Conservation (phyloP, 2,797 vertebrate species). For the Decapterus maruadsi region DNA sequence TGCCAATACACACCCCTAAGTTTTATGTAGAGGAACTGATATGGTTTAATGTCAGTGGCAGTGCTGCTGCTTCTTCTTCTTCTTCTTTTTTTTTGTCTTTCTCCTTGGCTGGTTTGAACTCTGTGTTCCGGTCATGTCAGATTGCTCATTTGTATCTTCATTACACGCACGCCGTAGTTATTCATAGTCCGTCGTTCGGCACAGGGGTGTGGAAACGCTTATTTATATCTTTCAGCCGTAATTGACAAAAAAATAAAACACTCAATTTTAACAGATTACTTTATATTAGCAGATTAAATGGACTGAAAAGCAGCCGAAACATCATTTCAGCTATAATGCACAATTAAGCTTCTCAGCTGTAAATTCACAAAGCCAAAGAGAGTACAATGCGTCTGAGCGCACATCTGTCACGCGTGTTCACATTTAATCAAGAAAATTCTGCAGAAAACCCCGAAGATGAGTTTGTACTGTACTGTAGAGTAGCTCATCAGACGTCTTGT, state of each 20-base stretch:
- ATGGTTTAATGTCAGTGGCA: constrained; percentile 35
- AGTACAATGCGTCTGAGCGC: constrained; percentile 7
- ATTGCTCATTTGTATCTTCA: constrained; percentile 46
- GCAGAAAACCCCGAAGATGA: neutral
- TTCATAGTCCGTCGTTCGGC: constrained; percentile 27
- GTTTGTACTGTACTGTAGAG: neutral
- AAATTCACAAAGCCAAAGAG: constrained; percentile 37
- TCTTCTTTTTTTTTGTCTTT: neutral
- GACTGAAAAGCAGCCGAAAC: constrained; percentile 42
- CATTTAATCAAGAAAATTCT: constrained; percentile 27
- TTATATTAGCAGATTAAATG: constrained; percentile 49
- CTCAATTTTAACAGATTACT: constrained; percentile 10
- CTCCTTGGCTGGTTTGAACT: constrained; percentile 42
- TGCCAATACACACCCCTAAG: too few species aligned
- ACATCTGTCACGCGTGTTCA: constrained; percentile 20
- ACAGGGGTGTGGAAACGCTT: constrained; percentile 7
- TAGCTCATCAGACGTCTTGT: neutral
- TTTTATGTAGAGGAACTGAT: constrained; percentile 53
- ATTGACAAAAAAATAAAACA: constrained; percentile 21
- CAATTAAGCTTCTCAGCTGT: constrained; percentile 55
- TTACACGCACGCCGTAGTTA: constrained; percentile 28
- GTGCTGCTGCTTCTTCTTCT: neutral
- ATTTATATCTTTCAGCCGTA: constrained; percentile 17
- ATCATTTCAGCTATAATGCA: constrained; percentile 68
- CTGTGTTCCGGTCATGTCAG: constrained; percentile 30